Evolutionary conservation across 1,140 invertebrate genomes (phyloP), one percentile per base, ranked within the genome.

Genomic region (Charaxes varanes): DNA sequence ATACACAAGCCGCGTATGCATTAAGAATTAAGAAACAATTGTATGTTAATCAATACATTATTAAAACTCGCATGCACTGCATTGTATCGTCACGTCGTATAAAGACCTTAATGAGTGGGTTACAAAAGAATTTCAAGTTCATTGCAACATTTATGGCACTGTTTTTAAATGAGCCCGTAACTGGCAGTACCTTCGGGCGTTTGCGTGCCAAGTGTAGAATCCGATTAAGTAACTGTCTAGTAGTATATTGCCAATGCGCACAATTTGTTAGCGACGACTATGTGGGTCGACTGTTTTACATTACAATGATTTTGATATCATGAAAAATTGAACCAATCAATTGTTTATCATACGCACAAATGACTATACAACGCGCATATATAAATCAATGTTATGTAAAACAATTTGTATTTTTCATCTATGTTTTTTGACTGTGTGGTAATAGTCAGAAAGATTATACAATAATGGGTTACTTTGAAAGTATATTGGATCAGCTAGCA

Each of bases 61-160:
- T 2, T 31, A 17, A 18, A 7, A 10, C 28, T 31, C 10, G 12
- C 15, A 13, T 22, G 17, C 15, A 22, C 17, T 13, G 7, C 13
- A 34, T 22, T 2, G 31, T 19, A 34, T 6, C 11, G 13, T 40
- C 14, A 22, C 7, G 12, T 23, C 14, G 19, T 28, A 31, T 23
- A 35, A 44, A 31, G 33, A 15, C 27, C 19, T 8, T 36, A 44
- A 36, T 36, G 22, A 36, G 26, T 30, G 8, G 32, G 14, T 44
- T 50, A 38, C 27, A 31, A 35, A 55, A 55, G 41, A 38, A 32
- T 49, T 53, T 53, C 58, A 61, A 61, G 58, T 61, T 61, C 58
- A 57, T 47, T 48, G 48, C 41, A 51, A 53, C 44, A 57, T 45
- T 46, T 32, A 42, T n/a, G n/a, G n/a, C 44, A 41, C 28, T 37